A percentile compares a stretch with the other conserved stretches of the same genome.
These are phyloP conservation scores for Melozone crissalis DNA, from an alignment of 2,113 vertebrate genomes.

Conservation along the genomic window DNA sequence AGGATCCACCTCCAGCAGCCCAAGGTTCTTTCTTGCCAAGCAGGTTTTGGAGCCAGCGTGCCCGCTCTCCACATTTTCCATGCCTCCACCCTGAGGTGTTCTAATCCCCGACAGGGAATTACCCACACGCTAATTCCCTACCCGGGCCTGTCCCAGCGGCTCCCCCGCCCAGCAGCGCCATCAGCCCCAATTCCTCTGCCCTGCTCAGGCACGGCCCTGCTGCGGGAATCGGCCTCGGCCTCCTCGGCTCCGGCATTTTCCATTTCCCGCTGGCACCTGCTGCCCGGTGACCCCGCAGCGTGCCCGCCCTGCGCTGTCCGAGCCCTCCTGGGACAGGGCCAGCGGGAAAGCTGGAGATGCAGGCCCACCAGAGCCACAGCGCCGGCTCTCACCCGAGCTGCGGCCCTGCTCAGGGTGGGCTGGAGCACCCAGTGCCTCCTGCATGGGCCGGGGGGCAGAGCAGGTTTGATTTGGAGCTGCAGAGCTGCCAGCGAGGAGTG, in stretches of 20 bases:
- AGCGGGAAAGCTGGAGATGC: rapidly evolving
- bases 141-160: background rate
- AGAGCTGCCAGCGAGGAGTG: background rate
- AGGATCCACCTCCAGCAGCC: background rate
- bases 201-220: background rate
- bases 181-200: background rate
- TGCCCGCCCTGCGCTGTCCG: rapidly evolving
- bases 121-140: background rate
- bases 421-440: rapidly evolving
- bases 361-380: rapidly evolving
- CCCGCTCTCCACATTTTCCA: conserved; percentile 40
- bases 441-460: rapidly evolving
- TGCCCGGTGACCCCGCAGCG: rapidly evolving
- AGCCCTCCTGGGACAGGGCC: background rate
- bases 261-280: background rate
- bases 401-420: rapidly evolving
- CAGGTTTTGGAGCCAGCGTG: background rate
- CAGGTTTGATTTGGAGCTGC: rapidly evolving
- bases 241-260: background rate
- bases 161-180: background rate
- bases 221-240: rapidly evolving
- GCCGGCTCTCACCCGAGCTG: rapidly evolving
- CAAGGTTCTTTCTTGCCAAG: background rate
- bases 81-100: background rate
- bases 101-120: background rate